Base-by-base conservation (phyloP, 1,140 invertebrate species). In the Leucophenga varia region DNA sequence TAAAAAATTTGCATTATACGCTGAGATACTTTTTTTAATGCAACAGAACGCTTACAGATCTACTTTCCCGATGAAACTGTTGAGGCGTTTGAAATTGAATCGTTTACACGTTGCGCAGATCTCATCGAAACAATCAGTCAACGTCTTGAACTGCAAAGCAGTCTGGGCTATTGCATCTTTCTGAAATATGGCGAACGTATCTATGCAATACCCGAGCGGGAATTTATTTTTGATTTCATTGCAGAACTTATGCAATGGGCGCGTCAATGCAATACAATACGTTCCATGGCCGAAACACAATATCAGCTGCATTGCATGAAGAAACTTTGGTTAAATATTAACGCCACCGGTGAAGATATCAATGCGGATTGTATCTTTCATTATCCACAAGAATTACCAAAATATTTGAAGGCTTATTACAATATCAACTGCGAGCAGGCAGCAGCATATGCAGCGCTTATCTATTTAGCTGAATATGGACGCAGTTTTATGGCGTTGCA, bases 231-330 rank as follows among this genome's bases (percentile, higher is more conserved):
- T 74, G 95, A 97, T 78, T 97, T 95, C 75, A 87, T 97, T 17
- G 83, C 89, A 43, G 90, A 96, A 78, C 76, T 86, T 6, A 79
- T 84, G n/a, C 87, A 92, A 63, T 95, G 91, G 90, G 87, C 93
- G 61, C 86, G 86, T 48, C 84, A 89, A 65, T 88, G 88, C 14
- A 81, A 86, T 60, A 87, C 90, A 1, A 79, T 79, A 3, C 81
- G 88, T 69, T 85, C 88, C 75, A 84, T 59, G 52, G 77, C 78
- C 47, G 63, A 54, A 37, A 61, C 14, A 52, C 90, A 47, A 25
- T 96, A 97, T 74, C 83, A 96, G 78, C 86, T 97, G 56, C 95
- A 95, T 79, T 97, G 96, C 72, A 95, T 97, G 93, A 93, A 94
- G 70, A 97, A 97, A 74, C 77, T 98, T 2, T 97, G 95, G 95